A percentile compares a stretch with the other conserved stretches of the same genome.
Evolutionary conservation across 1,140 invertebrate species (phyloP).

Genomic region (Pinna nobilis): DNA sequence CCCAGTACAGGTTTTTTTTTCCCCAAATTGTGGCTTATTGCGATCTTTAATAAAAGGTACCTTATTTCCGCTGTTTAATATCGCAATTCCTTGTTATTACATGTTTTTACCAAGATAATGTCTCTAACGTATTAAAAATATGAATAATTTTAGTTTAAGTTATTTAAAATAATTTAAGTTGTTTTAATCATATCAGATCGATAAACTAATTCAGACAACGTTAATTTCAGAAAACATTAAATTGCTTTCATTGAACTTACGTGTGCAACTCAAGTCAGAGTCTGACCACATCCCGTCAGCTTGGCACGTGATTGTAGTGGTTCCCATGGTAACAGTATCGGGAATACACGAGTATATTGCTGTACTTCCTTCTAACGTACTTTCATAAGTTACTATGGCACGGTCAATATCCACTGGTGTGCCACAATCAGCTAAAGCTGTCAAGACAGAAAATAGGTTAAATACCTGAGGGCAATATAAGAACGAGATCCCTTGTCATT

Average conservation of each 20-base stretch:
- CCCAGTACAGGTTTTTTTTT: too few relatives aligned
- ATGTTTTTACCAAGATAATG: too few relatives aligned
- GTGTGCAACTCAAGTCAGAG: slow-evolving; percentile 1
- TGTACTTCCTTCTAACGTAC: slow-evolving; percentile 6
- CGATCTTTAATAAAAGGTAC: too few relatives aligned
- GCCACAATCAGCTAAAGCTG: slow-evolving; percentile 1
- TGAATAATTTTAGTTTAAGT: too few relatives aligned
- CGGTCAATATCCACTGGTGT: not conserved
- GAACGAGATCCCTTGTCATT: not conserved
- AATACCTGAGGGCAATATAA: not conserved
- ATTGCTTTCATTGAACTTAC: too few relatives aligned
- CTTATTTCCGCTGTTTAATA: too few relatives aligned
- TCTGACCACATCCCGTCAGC: slow-evolving; percentile 7
- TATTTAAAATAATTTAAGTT: too few relatives aligned
- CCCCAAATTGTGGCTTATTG: too few relatives aligned
- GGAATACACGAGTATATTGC: not conserved
- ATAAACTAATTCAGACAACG: too few relatives aligned
- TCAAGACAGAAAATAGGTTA: not conserved
- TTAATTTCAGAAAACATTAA: too few relatives aligned
- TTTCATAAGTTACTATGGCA: not conserved
- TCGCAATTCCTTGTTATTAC: too few relatives aligned
- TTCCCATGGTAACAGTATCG: not conserved
- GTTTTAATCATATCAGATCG: not conserved
- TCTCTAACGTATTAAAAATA: too few relatives aligned
- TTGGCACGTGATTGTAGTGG: not conserved